Conservation (phyloP, 2,888 invertebrate species). For the Euspilapteryx auroguttella region DNA sequence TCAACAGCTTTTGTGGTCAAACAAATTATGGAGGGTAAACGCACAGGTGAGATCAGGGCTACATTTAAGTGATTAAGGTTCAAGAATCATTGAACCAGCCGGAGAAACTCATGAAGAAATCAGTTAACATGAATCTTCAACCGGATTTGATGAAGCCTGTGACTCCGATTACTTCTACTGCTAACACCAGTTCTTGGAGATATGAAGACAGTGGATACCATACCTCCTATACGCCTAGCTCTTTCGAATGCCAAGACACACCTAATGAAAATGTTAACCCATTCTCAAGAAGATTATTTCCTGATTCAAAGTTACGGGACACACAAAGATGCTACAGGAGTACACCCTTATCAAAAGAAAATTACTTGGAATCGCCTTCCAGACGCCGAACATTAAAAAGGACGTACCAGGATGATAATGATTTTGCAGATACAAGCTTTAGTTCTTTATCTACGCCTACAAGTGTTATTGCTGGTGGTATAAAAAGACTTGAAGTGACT, state of each 20-base stretch:
- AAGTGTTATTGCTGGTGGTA: constrained; percentile 36
- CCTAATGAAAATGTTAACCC: constrained; percentile 26
- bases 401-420: constrained; percentile 22
- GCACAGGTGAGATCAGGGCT: no score
- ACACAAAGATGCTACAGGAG: background rate
- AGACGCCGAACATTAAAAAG: constrained; percentile 31
- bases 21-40: no score
- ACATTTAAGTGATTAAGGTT: no score
- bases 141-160: constrained; percentile 22
- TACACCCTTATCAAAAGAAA: background rate
- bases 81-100: no score
- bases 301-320: background rate
- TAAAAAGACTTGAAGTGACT: constrained; percentile 34
- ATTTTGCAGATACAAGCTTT: constrained; percentile 14
- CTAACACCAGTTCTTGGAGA: constrained; percentile 24
- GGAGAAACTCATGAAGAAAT: no score
- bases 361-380: constrained; percentile 17
- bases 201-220: constrained; percentile 52
- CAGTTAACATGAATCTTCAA: constrained; percentile 30
- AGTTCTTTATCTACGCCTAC: constrained; percentile 33
- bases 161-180: constrained; percentile 23
- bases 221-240: constrained; percentile 38
- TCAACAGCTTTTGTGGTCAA: no score
- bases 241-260: constrained; percentile 29
- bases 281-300: constrained; percentile 10